Conservation (phyloP, 2,797 vertebrate genomes). For the Antrozous pallidus region DNA sequence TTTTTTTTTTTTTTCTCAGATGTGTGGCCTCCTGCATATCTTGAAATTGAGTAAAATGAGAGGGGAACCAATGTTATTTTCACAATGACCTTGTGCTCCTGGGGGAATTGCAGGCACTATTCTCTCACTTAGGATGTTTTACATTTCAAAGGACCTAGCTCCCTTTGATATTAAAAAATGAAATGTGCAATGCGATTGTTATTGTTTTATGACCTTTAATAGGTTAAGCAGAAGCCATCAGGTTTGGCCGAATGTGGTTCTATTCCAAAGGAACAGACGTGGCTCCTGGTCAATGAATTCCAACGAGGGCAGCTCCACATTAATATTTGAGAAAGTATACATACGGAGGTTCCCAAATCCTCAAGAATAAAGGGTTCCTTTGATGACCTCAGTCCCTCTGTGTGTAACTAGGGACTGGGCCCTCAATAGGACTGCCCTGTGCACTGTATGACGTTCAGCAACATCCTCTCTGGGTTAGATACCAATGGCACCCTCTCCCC, state of each 20-base stretch:
- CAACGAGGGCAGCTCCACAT: not conserved
- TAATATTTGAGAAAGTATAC: constrained; percentile 9
- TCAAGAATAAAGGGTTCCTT: not conserved
- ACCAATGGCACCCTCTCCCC: not conserved
- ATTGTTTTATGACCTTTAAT: constrained; percentile 73
- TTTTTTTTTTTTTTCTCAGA: not conserved
- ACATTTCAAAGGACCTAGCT: constrained; percentile 73
- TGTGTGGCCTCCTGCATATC: not conserved
- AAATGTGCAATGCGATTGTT: constrained; percentile 65
- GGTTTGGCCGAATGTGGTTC: constrained; percentile 24
- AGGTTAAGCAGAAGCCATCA: constrained; percentile 64
- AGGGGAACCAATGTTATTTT: constrained; percentile 44
- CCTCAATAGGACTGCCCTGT: no score
- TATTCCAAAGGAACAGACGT: constrained; percentile 27
- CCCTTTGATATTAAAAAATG: constrained; percentile 70
- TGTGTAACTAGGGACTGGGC: no score
- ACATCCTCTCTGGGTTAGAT: not conserved
- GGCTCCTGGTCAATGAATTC: constrained; percentile 17
- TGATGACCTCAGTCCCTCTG: not conserved
- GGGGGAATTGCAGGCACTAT: constrained; percentile 40
- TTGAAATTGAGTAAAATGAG: constrained; percentile 47
- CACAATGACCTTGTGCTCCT: constrained; percentile 64
- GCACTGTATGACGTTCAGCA: not conserved
- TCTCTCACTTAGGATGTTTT: constrained; percentile 69
- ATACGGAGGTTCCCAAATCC: not conserved